Evolutionary conservation across 2,797 vertebrate species (phyloP).

Genomic region (Phoebastria nigripes): DNA sequence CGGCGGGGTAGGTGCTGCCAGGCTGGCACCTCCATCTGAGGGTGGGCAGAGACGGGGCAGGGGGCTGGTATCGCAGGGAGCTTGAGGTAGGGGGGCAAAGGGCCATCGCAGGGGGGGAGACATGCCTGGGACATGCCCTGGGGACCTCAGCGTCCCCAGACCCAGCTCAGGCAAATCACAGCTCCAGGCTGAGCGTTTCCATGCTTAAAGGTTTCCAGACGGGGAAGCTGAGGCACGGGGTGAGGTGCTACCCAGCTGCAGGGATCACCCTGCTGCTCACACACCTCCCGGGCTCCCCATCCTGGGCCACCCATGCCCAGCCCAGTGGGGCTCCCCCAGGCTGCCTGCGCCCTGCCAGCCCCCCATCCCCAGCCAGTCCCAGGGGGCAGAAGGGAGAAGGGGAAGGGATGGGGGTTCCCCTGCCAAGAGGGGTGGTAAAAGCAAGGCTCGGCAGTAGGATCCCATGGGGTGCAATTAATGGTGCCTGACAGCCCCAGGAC

Average conservation of each 20-base stretch:
- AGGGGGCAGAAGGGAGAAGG: not conserved
- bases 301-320: not conserved
- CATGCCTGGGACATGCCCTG: not conserved
- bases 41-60: fast-evolving
- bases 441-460: not conserved
- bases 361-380: fast-evolving
- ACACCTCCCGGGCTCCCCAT: not conserved
- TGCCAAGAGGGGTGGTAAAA: not conserved
- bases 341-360: not conserved
- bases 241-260: fast-evolving
- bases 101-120: not conserved
- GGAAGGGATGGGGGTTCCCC: not conserved
- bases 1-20: not conserved
- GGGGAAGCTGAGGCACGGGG: not conserved
- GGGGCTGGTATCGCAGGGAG: not conserved
- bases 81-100: not conserved
- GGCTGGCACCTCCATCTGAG: not conserved
- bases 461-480: fast-evolving
- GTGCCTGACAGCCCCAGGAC: not conserved
- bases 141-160: not conserved
- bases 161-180: not conserved
- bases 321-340: not conserved
- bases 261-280: not conserved
- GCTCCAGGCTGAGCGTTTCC: not conserved
- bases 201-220: not conserved